phyloP scores from a whole-genome alignment of 2,797 vertebrate species.

The Streptopelia turtur region DNA sequence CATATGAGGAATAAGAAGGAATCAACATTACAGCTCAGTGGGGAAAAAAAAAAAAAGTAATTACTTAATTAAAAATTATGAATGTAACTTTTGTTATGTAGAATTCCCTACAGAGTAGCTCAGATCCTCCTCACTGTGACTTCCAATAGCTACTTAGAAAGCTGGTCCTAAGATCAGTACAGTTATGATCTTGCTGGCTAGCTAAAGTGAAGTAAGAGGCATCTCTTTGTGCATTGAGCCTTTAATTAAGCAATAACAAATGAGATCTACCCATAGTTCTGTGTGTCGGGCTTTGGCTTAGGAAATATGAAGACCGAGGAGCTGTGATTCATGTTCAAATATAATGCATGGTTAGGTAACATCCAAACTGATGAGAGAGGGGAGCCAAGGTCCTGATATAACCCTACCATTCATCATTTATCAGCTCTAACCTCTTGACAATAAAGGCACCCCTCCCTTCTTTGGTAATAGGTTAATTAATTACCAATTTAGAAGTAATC shows the following conservation, averaged over 20 bases:
- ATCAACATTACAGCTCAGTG: neutral
- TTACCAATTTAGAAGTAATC: conserved; percentile 69
- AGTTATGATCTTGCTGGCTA: conserved; percentile 64
- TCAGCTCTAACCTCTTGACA: conserved; percentile 55
- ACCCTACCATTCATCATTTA: conserved; percentile 55
- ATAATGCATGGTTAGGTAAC: conserved; percentile 72
- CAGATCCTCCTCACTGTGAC: conserved; percentile 53
- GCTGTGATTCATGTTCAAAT: conserved; percentile 65
- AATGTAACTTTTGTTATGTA: conserved; percentile 69
- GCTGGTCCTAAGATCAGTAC: conserved; percentile 54
- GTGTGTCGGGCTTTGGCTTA: conserved; percentile 39
- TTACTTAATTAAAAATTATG: conserved; percentile 70
- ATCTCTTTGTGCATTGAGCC: conserved; percentile 63
- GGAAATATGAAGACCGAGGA: conserved; percentile 45
- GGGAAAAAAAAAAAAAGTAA: neutral
- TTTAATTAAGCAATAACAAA: conserved; percentile 76
- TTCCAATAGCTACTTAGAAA: conserved; percentile 70
- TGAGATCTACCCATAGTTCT: conserved; percentile 67
- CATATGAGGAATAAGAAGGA: neutral
- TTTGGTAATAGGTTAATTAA: conserved; percentile 70
- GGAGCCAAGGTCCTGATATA: conserved; percentile 53
- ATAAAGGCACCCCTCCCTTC: conserved; percentile 41
- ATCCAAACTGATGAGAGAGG: conserved; percentile 61
- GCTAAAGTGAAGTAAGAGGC: conserved; percentile 51
- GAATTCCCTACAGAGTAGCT: conserved; percentile 65